Evolutionary conservation across 2,113 vertebrate genomes (phyloP).

Genomic region (Cochlearius cochlearius): DNA sequence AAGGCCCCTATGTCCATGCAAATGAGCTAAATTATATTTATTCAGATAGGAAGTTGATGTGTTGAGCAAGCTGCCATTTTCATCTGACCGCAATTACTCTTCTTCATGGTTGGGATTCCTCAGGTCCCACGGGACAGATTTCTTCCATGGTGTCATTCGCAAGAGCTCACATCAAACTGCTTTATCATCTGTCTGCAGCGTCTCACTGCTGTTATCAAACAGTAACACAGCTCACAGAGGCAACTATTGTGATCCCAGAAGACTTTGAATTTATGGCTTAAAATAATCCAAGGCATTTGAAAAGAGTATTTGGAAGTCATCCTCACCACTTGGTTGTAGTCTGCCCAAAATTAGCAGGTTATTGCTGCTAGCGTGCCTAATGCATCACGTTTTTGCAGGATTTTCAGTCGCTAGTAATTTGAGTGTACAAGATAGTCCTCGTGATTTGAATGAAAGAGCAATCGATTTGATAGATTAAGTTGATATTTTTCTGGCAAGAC

Average conservation of each 20-base stretch:
- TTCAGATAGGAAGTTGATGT: background rate
- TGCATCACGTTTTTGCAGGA: background rate
- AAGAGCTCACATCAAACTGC: conserved; percentile 24
- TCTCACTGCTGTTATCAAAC: conserved; percentile 34
- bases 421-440: background rate
- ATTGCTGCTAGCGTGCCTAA: background rate
- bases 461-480: background rate
- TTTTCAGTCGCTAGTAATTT: background rate
- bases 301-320: conserved; percentile 9
- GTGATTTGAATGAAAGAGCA: background rate
- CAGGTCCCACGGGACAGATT: conserved; percentile 5
- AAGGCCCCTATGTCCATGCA: background rate
- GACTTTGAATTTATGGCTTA: conserved; percentile 13
- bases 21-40: conserved; percentile 30
- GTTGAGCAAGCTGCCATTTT: conserved; percentile 22
- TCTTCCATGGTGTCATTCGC: conserved; percentile 16
- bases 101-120: conserved; percentile 35
- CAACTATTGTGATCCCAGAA: conserved; percentile 15
- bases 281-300: conserved; percentile 24
- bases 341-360: background rate
- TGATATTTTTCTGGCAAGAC: background rate
- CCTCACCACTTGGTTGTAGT: background rate
- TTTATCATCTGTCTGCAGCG: conserved; percentile 48
- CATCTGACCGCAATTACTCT: conserved; percentile 11
- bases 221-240: conserved; percentile 14